Evolutionary conservation across 2,888 invertebrate genomes (phyloP), one percentile per base, ranked within the genome.

Genomic region (Patella pellucida): DNA sequence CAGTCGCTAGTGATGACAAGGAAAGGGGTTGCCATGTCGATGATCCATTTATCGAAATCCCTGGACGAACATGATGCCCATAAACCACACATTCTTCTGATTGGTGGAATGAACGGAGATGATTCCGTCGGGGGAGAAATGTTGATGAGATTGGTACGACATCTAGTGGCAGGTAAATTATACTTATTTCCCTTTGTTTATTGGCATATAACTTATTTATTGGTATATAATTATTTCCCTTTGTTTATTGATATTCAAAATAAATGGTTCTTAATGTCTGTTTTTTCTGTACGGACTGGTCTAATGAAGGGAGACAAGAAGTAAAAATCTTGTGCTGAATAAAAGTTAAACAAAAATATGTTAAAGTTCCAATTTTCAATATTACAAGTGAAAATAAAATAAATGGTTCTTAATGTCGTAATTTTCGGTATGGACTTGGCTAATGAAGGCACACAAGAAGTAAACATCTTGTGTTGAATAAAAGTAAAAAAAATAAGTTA

Each of bases 31-130:
- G 70, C 78, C 1, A 71, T 87, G 15, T 78, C 86, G 52, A 76
- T 87, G 72, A 80, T 85, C 19, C 86, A 86, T 79, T 41, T 87
- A 72, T 82, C 85, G 7, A 79, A 79, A 51, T 75, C 81, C 76
- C 62, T 82, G 50, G 73, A 74, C 51, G 71, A 71, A 41, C 84
- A 86, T 74, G 78, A 83, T 51, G 69, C 75, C 15, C 74, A 84
- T 1, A 96, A 97, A 91, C 94, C 95, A 86, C 95, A 96, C 87
- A 93, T 97, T 19, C 94, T 95, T 0, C 90, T 97, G n/a, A 92
- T 96, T 51, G 97, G 97, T 79, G 96, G 96, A 73, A 77, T 90
- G 71, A 85, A 87, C 78, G 89, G 87, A 15, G 88, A 89, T 75
- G 88, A 90, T 51, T 87, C 88, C 23, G 83, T 90, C 9, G 86